These are phyloP conservation scores for Henricia sp. DNA, from an alignment of 53 echinoderm and acorn worm genomes.

Conservation along the genomic window DNA sequence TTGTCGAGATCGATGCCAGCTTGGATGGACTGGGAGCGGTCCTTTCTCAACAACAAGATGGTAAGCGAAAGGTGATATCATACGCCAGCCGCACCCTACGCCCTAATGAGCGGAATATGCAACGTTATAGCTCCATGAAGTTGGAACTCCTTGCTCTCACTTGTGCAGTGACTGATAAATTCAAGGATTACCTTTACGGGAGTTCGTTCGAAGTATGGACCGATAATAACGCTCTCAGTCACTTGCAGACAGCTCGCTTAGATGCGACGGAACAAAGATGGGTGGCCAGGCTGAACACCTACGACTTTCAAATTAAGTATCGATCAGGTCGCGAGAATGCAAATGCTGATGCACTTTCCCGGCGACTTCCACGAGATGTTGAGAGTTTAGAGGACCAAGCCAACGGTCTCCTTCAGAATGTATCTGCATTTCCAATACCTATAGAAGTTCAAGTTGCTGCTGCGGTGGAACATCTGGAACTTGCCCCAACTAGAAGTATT, in stretches of 20 bases:
- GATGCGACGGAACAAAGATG: no score
- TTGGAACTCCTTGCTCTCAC: conserved; percentile 54
- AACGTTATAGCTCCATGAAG: conserved; percentile 58
- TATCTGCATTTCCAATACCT: neutral
- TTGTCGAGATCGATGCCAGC: conserved; percentile 56
- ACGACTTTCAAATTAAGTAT: neutral
- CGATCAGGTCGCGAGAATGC: conserved; percentile 10
- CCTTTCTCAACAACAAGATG: conserved; percentile 58
- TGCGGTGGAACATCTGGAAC: neutral
- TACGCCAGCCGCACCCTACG: conserved; percentile 64
- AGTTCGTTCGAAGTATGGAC: no score
- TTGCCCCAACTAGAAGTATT: neutral
- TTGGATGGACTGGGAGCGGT: conserved; percentile 62
- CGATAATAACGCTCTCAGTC: no score
- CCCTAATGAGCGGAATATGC: conserved; percentile 60
- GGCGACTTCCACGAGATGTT: neutral
- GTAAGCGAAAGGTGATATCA: conserved; percentile 54
- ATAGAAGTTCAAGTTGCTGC: neutral
- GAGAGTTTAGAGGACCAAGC: neutral
- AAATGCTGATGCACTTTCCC: conserved; percentile 10
- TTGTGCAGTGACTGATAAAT: conserved; percentile 49
- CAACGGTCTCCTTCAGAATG: neutral
- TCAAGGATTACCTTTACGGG: no score
- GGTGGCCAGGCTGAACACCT: conserved; percentile 19
- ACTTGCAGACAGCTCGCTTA: no score